Conservation (phyloP, 2,888 invertebrate genomes). For the Leptopterna dolabrata region DNA sequence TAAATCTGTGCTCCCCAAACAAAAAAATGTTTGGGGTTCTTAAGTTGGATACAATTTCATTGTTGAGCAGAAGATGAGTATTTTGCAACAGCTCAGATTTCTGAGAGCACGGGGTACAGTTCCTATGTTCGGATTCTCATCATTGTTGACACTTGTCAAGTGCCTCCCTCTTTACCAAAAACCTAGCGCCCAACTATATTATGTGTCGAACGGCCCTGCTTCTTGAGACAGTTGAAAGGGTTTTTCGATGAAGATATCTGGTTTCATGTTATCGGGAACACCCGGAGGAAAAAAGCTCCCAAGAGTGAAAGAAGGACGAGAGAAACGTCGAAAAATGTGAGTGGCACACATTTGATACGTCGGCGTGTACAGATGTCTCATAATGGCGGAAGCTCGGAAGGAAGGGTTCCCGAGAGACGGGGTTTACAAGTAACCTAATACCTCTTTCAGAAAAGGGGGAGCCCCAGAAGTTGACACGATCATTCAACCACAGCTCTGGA, state of each 20-base stretch:
- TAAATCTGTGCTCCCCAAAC: too few species aligned
- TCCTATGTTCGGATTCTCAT: background rate
- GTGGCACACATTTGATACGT: conserved; percentile 31
- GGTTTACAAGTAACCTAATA: conserved; percentile 42
- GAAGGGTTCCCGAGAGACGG: conserved; percentile 8
- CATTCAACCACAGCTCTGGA: conserved; percentile 40
- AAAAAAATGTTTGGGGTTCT: too few species aligned
- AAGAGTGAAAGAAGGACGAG: background rate
- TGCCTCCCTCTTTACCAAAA: background rate
- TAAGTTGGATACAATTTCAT: too few species aligned
- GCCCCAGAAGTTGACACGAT: conserved; percentile 33
- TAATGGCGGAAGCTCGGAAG: conserved; percentile 34
- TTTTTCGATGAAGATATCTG: conserved; percentile 22
- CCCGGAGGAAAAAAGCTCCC: background rate
- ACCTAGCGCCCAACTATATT: background rate
- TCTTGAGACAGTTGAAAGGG: conserved; percentile 2
- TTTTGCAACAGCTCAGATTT: background rate
- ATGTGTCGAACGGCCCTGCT: background rate
- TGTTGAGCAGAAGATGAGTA: too few species aligned
- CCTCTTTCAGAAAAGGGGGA: conserved; percentile 15
- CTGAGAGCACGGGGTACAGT: too few species aligned
- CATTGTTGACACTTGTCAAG: background rate
- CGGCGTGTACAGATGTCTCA: background rate
- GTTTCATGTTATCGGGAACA: conserved; percentile 33
- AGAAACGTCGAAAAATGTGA: conserved; percentile 34